Percentiles rank a stretch among this genome's conserved stretches.
Evolutionary conservation across 1,140 invertebrate species (phyloP).

Genomic region (Dendrolimus kikuchii): DNA sequence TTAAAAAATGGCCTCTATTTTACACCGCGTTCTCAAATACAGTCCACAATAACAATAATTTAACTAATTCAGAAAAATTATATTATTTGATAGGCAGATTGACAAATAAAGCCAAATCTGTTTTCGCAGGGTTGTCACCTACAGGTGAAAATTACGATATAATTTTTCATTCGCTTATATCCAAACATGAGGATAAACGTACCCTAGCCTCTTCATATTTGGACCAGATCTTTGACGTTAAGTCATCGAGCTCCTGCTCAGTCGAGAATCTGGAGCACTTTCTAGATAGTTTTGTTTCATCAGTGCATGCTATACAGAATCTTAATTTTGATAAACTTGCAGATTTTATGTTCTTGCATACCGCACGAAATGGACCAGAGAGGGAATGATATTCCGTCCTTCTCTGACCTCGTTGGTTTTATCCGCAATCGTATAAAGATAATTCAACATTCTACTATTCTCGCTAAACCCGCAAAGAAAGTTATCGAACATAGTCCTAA

Average conservation of each 20-base stretch:
- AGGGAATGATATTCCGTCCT: conserved; percentile 3
- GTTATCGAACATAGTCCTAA: not conserved
- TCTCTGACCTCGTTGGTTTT: conserved; percentile 10
- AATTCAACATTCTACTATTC: conserved; percentile 8
- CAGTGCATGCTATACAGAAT: too few species aligned
- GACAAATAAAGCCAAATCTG: not conserved
- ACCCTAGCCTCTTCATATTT: too few species aligned
- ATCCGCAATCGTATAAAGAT: conserved; percentile 13
- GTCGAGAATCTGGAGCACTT: too few species aligned
- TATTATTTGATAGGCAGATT: conserved; percentile 1
- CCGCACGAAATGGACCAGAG: conserved; percentile 7
- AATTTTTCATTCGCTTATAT: too few species aligned
- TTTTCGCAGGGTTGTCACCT: not conserved
- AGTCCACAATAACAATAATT: not conserved
- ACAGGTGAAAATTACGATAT: too few species aligned
- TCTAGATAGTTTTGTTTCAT: too few species aligned
- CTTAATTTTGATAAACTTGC: conserved; percentile 4
- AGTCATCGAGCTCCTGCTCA: too few species aligned
- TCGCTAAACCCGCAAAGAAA: not conserved
- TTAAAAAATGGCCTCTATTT: conserved; percentile 1
- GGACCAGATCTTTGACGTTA: too few species aligned
- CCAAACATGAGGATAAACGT: too few species aligned
- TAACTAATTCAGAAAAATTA: not conserved
- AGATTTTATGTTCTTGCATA: conserved; percentile 15
- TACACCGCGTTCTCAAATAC: not conserved